Percentiles rank a stretch among this genome's conserved stretches.
phyloP scores from a whole-genome alignment of 2,888 invertebrate species.

The Crepidodera aurea region DNA sequence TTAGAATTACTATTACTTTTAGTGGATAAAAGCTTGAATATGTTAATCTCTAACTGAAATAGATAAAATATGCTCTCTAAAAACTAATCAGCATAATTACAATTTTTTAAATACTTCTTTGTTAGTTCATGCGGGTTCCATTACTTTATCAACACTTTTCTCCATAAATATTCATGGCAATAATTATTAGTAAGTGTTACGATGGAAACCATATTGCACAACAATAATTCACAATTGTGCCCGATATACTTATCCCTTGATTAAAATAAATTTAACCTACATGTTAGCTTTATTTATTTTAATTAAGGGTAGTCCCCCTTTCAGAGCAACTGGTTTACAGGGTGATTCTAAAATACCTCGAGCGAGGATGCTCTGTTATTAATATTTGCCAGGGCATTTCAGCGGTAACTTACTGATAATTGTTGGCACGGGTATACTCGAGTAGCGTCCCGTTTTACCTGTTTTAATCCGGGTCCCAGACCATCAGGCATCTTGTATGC shows the following conservation, averaged over 20 bases:
- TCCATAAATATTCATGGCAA: constrained; percentile 37
- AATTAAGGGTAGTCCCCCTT: background rate
- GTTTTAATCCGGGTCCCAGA: no score
- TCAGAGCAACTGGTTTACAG: background rate
- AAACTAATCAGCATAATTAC: constrained; percentile 10
- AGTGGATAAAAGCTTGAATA: no score
- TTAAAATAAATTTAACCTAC: background rate
- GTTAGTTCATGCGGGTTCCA: constrained; percentile 29
- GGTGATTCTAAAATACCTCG: no score
- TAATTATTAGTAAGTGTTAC: constrained; percentile 32
- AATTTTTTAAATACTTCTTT: constrained; percentile 21
- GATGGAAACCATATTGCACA: constrained; percentile 34
- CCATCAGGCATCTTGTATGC: no score
- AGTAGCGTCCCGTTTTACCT: no score
- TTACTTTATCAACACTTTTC: constrained; percentile 32
- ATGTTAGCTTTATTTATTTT: background rate
- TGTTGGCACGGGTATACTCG: no score
- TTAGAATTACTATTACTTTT: no score
- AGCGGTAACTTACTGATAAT: no score
- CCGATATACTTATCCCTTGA: constrained; percentile 4
- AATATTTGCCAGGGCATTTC: no score
- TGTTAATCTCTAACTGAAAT: no score
- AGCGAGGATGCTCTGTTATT: no score
- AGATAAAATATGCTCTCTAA: background rate
- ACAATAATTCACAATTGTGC: constrained; percentile 13